Evolutionary conservation across 2,888 invertebrate genomes (phyloP).

Genomic region (Epinotia nisella): DNA sequence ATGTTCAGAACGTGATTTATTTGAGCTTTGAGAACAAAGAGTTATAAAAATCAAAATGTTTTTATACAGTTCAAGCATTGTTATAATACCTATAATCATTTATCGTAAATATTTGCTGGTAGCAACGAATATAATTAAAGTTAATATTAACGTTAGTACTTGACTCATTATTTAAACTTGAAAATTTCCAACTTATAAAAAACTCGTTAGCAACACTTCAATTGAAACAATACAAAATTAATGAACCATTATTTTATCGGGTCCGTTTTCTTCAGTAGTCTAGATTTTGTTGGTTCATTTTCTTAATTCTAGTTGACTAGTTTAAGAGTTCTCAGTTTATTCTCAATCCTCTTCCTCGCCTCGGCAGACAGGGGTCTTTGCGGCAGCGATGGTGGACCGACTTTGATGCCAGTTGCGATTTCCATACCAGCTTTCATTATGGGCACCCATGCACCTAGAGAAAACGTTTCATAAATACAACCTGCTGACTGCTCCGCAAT

Average conservation of each 20-base stretch:
- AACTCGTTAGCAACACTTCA: too few species aligned
- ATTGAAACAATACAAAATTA: neutral
- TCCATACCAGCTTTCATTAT: slow-evolving; percentile 89
- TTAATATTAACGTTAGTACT: too few species aligned
- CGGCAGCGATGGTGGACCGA: slow-evolving; percentile 86
- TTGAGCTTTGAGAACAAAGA: neutral
- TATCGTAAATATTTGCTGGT: too few species aligned
- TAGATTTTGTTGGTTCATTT: neutral
- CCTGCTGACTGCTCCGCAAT: neutral
- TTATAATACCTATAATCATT: too few species aligned
- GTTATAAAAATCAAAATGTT: neutral
- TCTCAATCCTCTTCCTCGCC: slow-evolving; percentile 67
- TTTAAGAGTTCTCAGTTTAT: slow-evolving; percentile 59
- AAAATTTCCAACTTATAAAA: too few species aligned
- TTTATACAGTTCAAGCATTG: neutral
- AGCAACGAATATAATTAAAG: too few species aligned
- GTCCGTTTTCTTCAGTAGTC: neutral
- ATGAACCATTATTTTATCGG: neutral
- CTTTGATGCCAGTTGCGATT: slow-evolving; percentile 83
- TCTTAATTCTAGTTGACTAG: slow-evolving; percentile 51
- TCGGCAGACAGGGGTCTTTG: slow-evolving; percentile 76
- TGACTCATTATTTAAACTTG: too few species aligned
- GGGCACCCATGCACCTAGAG: slow-evolving; percentile 87
- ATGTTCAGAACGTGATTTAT: neutral
- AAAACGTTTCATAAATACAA: neutral